These are phyloP conservation scores for Polypedilum pembai DNA, from an alignment of 1,140 invertebrate species.

Conservation along the genomic window DNA sequence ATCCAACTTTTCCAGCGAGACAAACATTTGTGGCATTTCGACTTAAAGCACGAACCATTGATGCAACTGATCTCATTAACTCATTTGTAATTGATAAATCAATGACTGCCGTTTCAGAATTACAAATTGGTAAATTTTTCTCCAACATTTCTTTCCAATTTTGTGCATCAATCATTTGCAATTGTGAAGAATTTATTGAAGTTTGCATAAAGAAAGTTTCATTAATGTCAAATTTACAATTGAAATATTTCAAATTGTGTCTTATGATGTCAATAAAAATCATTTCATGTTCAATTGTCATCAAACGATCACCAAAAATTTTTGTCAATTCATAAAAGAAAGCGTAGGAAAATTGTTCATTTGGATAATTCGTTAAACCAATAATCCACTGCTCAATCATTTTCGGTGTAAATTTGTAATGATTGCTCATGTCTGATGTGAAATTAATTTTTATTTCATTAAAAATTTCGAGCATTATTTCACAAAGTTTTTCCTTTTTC, in stretches of 20 bases:
- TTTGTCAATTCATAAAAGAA: conserved; percentile 58
- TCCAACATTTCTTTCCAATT: conserved; percentile 51
- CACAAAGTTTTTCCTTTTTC: conserved; percentile 25
- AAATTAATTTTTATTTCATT: conserved; percentile 32
- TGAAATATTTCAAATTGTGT: conserved; percentile 35
- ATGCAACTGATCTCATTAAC: conserved; percentile 55
- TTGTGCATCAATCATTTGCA: conserved; percentile 43
- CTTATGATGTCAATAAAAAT: conserved; percentile 8
- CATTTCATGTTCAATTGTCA: conserved; percentile 53
- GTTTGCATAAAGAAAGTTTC: conserved; percentile 38
- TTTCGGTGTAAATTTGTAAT: conserved; percentile 43
- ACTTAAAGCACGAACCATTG: conserved; percentile 55
- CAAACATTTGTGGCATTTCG: conserved; percentile 59
- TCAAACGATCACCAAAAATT: conserved; percentile 71
- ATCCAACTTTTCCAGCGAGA: conserved; percentile 65
- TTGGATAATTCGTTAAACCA: conserved; percentile 37
- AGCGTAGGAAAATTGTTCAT: conserved; percentile 40
- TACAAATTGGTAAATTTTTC: conserved; percentile 39
- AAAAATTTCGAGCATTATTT: conserved; percentile 34
- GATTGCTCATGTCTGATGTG: conserved; percentile 32
- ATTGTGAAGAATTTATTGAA: conserved; percentile 39
- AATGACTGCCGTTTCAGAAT: conserved; percentile 41
- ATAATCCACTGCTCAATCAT: conserved; percentile 40
- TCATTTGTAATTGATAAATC: conserved; percentile 56
- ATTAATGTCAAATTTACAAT: conserved; percentile 33